These are phyloP conservation scores for Lithophane semibrunnea DNA, from an alignment of 2,888 invertebrate species.

Conservation along the genomic window DNA sequence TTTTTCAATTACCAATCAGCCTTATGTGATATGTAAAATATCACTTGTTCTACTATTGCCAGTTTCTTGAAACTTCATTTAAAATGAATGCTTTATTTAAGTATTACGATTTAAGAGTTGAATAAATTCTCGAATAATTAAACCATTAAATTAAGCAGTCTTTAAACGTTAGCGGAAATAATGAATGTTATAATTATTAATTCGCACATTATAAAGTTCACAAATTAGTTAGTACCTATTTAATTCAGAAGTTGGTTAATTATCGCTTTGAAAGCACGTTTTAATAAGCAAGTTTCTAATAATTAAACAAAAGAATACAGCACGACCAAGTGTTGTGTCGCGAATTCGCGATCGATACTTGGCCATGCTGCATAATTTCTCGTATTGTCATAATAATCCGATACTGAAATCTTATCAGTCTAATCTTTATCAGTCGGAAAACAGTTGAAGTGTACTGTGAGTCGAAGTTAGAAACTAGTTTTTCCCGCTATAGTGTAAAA, in stretches of 20 bases:
- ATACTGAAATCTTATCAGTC: constrained; percentile 20
- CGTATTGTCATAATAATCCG: constrained; percentile 3
- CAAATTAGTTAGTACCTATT: neutral
- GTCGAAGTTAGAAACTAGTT: neutral
- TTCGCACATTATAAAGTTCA: constrained; percentile 22
- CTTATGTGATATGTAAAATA: constrained; percentile 30
- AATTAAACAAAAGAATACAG: no score
- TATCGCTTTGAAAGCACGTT: constrained; percentile 18
- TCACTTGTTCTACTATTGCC: neutral
- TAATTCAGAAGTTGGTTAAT: constrained; percentile 21
- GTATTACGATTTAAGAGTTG: neutral
- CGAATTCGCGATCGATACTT: neutral
- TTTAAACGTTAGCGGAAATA: neutral
- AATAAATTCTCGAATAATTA: constrained; percentile 28
- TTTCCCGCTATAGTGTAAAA: neutral
- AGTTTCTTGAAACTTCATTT: neutral
- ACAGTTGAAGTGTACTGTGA: neutral
- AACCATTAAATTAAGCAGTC: constrained; percentile 1
- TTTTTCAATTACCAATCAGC: constrained; percentile 8
- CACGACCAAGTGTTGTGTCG: neutral
- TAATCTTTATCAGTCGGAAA: no score
- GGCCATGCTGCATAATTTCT: neutral
- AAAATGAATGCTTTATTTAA: neutral
- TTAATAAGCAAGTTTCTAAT: neutral
- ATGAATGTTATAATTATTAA: constrained; percentile 18